Percentiles rank a stretch among this genome's conserved stretches.
These are phyloP conservation scores for Acropternis orthonyx DNA, from an alignment of 2,797 vertebrate species.

Conservation along the genomic window DNA sequence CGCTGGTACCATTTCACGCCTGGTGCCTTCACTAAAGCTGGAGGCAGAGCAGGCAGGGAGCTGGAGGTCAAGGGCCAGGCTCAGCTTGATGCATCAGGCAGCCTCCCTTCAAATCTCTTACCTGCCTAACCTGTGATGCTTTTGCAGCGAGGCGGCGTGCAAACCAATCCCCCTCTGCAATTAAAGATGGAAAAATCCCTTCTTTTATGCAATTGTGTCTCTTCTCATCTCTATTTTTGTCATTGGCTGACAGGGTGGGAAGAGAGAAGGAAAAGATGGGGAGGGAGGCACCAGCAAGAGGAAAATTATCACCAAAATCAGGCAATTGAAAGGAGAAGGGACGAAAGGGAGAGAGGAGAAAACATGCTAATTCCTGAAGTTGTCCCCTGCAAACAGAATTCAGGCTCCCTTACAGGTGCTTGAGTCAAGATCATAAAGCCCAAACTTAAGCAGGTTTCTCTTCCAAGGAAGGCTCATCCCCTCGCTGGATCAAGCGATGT, in stretches of 20 bases:
- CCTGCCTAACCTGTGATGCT: neutral
- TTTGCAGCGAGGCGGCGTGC: rapidly evolving
- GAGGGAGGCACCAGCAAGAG: neutral
- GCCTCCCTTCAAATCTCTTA: neutral
- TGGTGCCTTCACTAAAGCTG: neutral
- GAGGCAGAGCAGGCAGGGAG: neutral
- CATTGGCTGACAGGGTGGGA: conserved; percentile 10
- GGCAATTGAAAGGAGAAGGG: neutral
- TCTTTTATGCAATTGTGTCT: neutral
- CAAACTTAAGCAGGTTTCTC: neutral
- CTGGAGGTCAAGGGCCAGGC: neutral
- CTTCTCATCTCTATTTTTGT: conserved; percentile 31
- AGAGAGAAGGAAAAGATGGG: neutral
- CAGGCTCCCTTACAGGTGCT: neutral
- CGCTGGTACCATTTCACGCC: neutral
- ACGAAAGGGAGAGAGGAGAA: neutral
- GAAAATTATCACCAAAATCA: neutral
- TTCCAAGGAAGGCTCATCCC: neutral
- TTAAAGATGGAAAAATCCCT: conserved; percentile 15
- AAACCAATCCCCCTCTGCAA: neutral
- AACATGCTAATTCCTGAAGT: neutral
- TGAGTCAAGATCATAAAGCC: neutral
- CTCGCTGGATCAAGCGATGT: rapidly evolving
- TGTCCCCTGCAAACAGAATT: neutral
- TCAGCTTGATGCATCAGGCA: neutral